Percentiles rank a stretch among this genome's conserved stretches.
Conservation (phyloP, 2,797 vertebrate genomes). For the Clarias platycephalus region DNA sequence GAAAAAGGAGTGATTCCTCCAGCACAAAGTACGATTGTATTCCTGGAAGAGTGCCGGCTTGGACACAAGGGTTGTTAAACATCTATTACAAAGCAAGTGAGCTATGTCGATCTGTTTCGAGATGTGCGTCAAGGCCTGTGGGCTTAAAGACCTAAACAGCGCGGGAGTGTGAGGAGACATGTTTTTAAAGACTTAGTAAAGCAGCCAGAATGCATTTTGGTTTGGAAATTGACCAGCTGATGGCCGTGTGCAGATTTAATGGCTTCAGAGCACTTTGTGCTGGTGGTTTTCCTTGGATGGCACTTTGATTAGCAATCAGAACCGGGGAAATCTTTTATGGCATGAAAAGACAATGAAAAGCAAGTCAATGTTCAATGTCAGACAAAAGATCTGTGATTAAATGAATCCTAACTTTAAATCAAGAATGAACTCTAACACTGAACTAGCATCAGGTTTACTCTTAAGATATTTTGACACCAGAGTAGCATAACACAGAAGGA, state of each 20-base stretch:
- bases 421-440: background rate
- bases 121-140: slow-evolving; percentile 28
- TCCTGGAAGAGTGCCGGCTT: slow-evolving; percentile 54
- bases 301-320: slow-evolving; percentile 41
- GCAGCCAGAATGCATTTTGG: slow-evolving; percentile 33
- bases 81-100: slow-evolving; percentile 35
- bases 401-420: background rate
- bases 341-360: slow-evolving; percentile 10
- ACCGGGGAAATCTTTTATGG: background rate
- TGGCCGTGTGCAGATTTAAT: slow-evolving; percentile 13
- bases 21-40: slow-evolving; percentile 57
- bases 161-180: slow-evolving; percentile 10
- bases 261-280: slow-evolving; percentile 15
- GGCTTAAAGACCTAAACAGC: slow-evolving; percentile 37
- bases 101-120: slow-evolving; percentile 31
- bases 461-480: background rate
- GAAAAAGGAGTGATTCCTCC: slow-evolving; percentile 63
- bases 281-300: slow-evolving; percentile 24
- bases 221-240: slow-evolving; percentile 28
- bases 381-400: background rate
- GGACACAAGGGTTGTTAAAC: slow-evolving; percentile 49
- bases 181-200: slow-evolving; percentile 35
- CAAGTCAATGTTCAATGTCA: background rate
- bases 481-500: background rate
- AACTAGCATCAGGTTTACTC: background rate